A percentile compares a stretch with the other conserved stretches of the same genome.
Evolutionary conservation across 1,140 invertebrate genomes (phyloP).

Genomic region (Centruroides vittatus): DNA sequence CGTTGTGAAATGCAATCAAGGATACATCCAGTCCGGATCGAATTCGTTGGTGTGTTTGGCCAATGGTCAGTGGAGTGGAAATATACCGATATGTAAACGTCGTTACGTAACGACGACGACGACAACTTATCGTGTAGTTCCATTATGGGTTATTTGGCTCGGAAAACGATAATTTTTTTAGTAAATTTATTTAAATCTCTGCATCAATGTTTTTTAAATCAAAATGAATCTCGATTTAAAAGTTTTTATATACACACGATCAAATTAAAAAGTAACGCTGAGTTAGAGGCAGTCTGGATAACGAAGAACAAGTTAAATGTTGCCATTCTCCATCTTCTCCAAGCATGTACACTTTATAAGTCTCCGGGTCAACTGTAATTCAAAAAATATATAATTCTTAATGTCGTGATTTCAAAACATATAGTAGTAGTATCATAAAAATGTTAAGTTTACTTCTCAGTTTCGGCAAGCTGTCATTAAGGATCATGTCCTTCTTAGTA

Average conservation of each 20-base stretch:
- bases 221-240: too few relatives aligned
- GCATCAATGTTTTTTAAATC: too few relatives aligned
- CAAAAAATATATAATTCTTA: background rate
- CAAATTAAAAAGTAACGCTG: constrained; percentile 11
- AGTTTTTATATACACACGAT: background rate
- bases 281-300: constrained; percentile 1
- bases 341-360: constrained; percentile 23
- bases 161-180: constrained; percentile 3
- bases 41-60: constrained; percentile 17
- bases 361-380: constrained; percentile 26
- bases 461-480: constrained; percentile 24
- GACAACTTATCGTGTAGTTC: constrained; percentile 11
- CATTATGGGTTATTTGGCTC: constrained; percentile 7
- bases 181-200: background rate
- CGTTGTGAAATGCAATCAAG: constrained; percentile 25
- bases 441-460: constrained; percentile 21
- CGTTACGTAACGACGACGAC: constrained; percentile 20
- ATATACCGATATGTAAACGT: constrained; percentile 8
- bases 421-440: background rate
- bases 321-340: constrained; percentile 5
- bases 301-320: constrained; percentile 6
- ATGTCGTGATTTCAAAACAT: background rate
- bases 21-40: constrained; percentile 26
- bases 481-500: constrained; percentile 24
- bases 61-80: constrained; percentile 7